Conservation (phyloP, 2,797 vertebrate genomes). For the Melanotaenia maccullochi region DNA sequence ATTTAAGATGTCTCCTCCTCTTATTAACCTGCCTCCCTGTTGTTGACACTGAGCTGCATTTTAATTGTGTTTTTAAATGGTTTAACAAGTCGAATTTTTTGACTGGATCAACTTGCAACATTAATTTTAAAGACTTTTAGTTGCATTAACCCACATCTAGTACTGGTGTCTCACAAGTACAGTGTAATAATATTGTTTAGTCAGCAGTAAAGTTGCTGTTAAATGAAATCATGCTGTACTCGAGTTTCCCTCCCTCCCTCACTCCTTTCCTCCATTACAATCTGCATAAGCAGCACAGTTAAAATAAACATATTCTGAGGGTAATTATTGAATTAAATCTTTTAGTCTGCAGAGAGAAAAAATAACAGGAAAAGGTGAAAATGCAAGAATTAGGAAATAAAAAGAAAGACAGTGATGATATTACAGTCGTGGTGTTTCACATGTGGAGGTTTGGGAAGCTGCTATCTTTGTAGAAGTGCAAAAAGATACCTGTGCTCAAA, state of each 20-base stretch:
- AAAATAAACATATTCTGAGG: constrained; percentile 43
- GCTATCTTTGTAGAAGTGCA: constrained; percentile 48
- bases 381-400: not conserved
- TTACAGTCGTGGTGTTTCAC: constrained; percentile 49
- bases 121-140: too few relatives aligned
- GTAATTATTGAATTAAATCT: constrained; percentile 50
- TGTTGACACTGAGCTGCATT: too few relatives aligned
- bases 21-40: too few relatives aligned
- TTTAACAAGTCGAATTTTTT: too few relatives aligned
- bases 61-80: too few relatives aligned
- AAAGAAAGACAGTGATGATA: constrained; percentile 29
- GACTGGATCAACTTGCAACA: too few relatives aligned
- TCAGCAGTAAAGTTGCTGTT: constrained; percentile 25
- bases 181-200: constrained; percentile 24
- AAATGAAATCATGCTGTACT: constrained; percentile 50
- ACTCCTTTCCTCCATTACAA: constrained; percentile 12
- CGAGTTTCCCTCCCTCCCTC: constrained; percentile 17
- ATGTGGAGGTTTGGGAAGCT: constrained; percentile 47
- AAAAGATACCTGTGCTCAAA: constrained; percentile 40
- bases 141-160: too few relatives aligned
- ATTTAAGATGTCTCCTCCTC: too few relatives aligned
- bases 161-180: not conserved
- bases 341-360: constrained; percentile 29
- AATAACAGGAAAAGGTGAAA: not conserved
- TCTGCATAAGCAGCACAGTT: constrained; percentile 37